These are phyloP conservation scores for Apotomis capreana DNA, from an alignment of 2,888 invertebrate genomes.

Conservation along the genomic window DNA sequence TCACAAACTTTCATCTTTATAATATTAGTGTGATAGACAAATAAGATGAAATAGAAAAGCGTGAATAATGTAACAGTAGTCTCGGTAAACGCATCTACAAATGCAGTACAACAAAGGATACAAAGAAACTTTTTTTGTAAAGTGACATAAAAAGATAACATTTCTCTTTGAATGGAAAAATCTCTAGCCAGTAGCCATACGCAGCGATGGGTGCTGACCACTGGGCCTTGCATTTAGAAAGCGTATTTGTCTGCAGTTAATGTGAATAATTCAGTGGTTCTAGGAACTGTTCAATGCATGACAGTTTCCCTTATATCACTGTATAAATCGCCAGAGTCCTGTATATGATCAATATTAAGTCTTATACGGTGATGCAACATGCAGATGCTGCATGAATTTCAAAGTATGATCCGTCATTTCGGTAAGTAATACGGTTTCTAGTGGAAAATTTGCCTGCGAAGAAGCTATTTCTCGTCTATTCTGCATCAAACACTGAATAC, in stretches of 20 bases:
- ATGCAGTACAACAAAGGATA: conserved; percentile 10
- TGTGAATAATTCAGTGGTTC: conserved; percentile 41
- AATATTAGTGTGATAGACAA: neutral
- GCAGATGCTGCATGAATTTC: conserved; percentile 30
- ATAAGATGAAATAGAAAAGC: neutral
- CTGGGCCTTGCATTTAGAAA: conserved; percentile 41
- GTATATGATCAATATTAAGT: conserved; percentile 33
- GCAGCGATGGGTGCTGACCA: conserved; percentile 27
- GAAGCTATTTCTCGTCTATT: conserved; percentile 12
- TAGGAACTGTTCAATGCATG: conserved; percentile 41
- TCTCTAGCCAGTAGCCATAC: conserved; percentile 27
- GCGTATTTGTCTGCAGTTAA: conserved; percentile 41
- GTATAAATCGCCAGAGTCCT: conserved; percentile 26
- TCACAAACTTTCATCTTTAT: too few species aligned
- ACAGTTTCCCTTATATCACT: conserved; percentile 41
- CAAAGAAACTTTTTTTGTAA: conserved; percentile 13
- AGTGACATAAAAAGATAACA: conserved; percentile 4
- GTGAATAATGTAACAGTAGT: conserved; percentile 4
- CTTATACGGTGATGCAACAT: conserved; percentile 31
- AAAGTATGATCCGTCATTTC: conserved; percentile 31
- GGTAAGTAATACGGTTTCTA: conserved; percentile 26
- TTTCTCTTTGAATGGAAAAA: conserved; percentile 18
- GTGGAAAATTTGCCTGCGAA: conserved; percentile 15
- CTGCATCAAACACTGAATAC: conserved; percentile 6
- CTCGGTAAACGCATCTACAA: neutral